Base-by-base conservation (phyloP, 2,113 vertebrate species). In the Aegithalos caudatus region DNA sequence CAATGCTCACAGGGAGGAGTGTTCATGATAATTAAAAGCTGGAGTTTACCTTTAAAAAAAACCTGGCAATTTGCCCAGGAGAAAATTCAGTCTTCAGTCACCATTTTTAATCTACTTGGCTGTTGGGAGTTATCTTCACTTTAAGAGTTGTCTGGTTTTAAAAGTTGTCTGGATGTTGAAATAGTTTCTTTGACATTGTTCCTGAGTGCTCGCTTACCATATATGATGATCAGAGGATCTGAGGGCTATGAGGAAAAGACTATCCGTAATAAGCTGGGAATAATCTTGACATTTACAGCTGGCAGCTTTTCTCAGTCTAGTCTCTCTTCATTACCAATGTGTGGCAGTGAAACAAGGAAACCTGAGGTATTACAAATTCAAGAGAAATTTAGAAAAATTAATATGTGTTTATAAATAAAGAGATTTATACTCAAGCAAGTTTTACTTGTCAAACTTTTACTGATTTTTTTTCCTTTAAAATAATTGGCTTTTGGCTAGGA, bases 11-110 rank as follows among this genome's bases (percentile, higher is more conserved):
- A 80, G 86, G 93, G 88, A 95, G 81, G 70, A 90, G 47, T 69
- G 85, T 82, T 95, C 93, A 90, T 94, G 84, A 92, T 97, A 96
- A 97, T 97, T 96, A 96, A 97, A 97, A 97, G 51, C 88, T 92
- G 11, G 64, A 80, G 72, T 96, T 92, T 96, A 94, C 91, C 85
- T 95, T 94, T 94, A 77, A 88, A 54, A 90, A 93, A 89, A 77
- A 62, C 47, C 7, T 96, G 96, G 92, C 95, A 94, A 11, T 93
- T 82, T 96, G 93, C 91, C 94, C 77, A 21, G 85, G 61, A 92
- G 86, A 87, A 91, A 92, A 84, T 81, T 96, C 92, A 60, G 64
- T 85, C 60, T 80, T 86, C 81, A 74, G 60, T 94, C 94, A 83
- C 87, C 91, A 92, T 96, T 96, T 97, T 95, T 96, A 97, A 81